Evolutionary conservation across 2,888 invertebrate genomes (phyloP), one percentile per base, ranked within the genome.

Genomic region (Zygothrica quintamaculata): DNA sequence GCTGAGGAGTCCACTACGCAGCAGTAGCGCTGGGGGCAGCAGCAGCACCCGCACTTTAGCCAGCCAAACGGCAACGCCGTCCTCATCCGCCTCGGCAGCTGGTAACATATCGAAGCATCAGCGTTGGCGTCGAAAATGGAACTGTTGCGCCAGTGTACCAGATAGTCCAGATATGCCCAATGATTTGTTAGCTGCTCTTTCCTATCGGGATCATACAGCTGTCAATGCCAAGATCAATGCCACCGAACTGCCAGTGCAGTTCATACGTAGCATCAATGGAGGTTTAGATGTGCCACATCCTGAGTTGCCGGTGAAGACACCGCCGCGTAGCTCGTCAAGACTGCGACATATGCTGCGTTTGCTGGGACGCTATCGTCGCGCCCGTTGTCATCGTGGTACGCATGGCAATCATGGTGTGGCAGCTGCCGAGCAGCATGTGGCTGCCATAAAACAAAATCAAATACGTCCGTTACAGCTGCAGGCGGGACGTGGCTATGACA

Each of bases 161-260:
- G 93, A 93, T 65, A 93, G 93, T 89, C 93, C 93, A 0, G 93
- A 93, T 80, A 92, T 92, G 77, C 92, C 92, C 47, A 91, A 92
- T 51, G 92, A 92, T 84, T 90, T 90, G 26, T 77, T 91, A 13
- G 87, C 90, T n/a, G 89, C 92, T 1, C 77, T 91, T 40, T 82
- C 90, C 33, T 77, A 87, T 68, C 77, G 88, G 55, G 86, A 88
- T 43, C 77, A 84, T 25, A 60, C 74, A 16, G 47, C 61, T 3
- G 78, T 78, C 0, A 50, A 48, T 11, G 62, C 43, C 36, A 86
- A 88, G 31, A 67, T 82, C 5, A 88, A 88, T 61, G 78, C 88
- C 57, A 79, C 81, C 26, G 89, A 89, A 62, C 74, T 67, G 68
- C 71, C 57, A 36, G 77, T 76, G 31, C 75, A 58, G 44, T 86